phyloP scores from a whole-genome alignment of 1,140 invertebrate genomes.

The Cherax destructor region DNA sequence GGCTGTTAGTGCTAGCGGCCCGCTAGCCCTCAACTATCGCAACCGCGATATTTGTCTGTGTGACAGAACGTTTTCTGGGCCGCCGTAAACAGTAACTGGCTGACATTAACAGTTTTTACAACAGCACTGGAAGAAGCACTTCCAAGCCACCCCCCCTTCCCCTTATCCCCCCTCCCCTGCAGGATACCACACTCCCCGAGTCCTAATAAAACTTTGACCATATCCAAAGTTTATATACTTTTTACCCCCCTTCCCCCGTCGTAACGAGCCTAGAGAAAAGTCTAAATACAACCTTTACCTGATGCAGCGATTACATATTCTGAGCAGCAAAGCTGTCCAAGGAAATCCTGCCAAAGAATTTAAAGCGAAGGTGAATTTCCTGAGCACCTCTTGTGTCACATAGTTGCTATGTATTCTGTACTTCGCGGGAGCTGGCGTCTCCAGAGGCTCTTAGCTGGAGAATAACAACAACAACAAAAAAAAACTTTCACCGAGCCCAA shows the following conservation, averaged over 20 bases:
- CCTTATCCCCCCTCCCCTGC: neutral
- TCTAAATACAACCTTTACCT: neutral
- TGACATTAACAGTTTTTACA: neutral
- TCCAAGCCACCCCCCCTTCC: too few relatives aligned
- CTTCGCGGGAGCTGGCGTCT: too few relatives aligned
- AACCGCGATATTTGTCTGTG: neutral
- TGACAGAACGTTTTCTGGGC: neutral
- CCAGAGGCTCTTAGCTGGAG: too few relatives aligned
- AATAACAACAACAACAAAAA: too few relatives aligned
- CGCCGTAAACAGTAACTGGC: neutral
- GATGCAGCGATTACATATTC: neutral
- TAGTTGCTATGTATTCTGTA: too few relatives aligned
- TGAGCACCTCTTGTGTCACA: too few relatives aligned
- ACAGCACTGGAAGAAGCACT: neutral
- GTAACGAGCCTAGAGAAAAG: neutral
- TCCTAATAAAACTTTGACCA: conserved; percentile 3
- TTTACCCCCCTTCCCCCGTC: neutral
- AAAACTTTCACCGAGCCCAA: too few relatives aligned
- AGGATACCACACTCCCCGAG: neutral
- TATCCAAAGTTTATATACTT: neutral
- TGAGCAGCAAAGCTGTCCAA: too few relatives aligned
- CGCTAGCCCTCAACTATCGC: too few relatives aligned
- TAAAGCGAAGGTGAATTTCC: too few relatives aligned
- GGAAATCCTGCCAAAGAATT: too few relatives aligned
- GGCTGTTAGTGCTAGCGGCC: too few relatives aligned